Percentiles rank a stretch among this genome's conserved stretches.
Evolutionary conservation across 2,797 vertebrate species (phyloP).

Genomic region (Dryobates pubescens): DNA sequence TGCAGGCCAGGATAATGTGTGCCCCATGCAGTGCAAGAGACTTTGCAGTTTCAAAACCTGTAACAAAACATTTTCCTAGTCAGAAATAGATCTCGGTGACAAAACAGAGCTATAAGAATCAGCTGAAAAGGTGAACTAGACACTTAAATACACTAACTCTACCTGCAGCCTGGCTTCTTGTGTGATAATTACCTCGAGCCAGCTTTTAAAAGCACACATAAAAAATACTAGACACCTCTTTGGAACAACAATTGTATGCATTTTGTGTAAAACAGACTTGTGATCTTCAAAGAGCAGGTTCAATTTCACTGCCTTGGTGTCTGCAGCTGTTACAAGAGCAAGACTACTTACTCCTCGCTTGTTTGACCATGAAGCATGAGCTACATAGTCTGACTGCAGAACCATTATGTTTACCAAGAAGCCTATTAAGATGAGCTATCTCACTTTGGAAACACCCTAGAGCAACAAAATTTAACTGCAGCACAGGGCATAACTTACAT

Average conservation of each 20-base stretch:
- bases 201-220: not conserved
- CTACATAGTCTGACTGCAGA: not conserved
- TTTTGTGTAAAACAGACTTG: not conserved
- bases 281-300: not conserved
- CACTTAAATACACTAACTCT: rapidly evolving
- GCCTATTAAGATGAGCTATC: conserved; percentile 9
- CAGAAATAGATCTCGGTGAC: not conserved
- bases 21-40: conserved; percentile 96
- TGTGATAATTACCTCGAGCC: not conserved
- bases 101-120: not conserved
- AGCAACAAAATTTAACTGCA: conserved; percentile 46
- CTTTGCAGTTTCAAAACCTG: conserved; percentile 95
- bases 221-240: not conserved
- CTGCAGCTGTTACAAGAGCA: not conserved
- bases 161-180: not conserved
- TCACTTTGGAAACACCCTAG: conserved; percentile 51
- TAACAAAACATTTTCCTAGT: not conserved
- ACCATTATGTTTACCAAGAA: conserved; percentile 35
- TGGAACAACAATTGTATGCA: rapidly evolving
- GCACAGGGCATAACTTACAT: conserved; percentile 10
- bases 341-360: not conserved
- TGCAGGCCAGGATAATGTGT: conserved; percentile 91
- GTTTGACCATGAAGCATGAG: not conserved
- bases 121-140: not conserved
- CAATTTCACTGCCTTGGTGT: not conserved